Conservation (phyloP, 2,113 vertebrate genomes). For the Amblyornis subalaris region DNA sequence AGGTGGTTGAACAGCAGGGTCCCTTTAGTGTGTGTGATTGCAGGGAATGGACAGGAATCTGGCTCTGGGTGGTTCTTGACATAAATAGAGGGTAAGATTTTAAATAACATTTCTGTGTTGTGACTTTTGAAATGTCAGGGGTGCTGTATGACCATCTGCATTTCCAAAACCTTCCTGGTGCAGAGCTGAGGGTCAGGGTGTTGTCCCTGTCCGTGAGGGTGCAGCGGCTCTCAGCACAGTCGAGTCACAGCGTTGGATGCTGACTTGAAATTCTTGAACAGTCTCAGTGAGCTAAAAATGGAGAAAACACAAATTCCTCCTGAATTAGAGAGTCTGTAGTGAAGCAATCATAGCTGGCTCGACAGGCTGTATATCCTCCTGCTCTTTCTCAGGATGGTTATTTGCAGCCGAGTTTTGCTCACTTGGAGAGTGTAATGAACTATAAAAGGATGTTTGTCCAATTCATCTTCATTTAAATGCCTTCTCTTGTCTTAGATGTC, state of each 20-base stretch:
- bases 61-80: background rate
- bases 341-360: background rate
- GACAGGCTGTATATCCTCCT: background rate
- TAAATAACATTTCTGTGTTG: background rate
- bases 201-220: accelerated
- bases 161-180: background rate
- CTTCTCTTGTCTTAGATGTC: conserved; percentile 30
- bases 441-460: conserved; percentile 46
- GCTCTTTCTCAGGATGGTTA: background rate
- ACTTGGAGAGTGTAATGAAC: conserved; percentile 21
- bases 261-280: background rate
- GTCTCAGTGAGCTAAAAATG: background rate
- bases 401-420: background rate
- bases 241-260: accelerated
- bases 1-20: too few relatives aligned
- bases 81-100: background rate
- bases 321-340: background rate
- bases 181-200: background rate
- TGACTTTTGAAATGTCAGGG: accelerated
- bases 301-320: background rate
- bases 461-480: conserved; percentile 48
- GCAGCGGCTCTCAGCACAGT: background rate
- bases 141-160: accelerated
- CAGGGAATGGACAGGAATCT: background rate
- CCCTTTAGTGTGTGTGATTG: background rate